These are phyloP conservation scores for Noctua comes DNA, from an alignment of 2,888 invertebrate genomes.

Conservation along the genomic window DNA sequence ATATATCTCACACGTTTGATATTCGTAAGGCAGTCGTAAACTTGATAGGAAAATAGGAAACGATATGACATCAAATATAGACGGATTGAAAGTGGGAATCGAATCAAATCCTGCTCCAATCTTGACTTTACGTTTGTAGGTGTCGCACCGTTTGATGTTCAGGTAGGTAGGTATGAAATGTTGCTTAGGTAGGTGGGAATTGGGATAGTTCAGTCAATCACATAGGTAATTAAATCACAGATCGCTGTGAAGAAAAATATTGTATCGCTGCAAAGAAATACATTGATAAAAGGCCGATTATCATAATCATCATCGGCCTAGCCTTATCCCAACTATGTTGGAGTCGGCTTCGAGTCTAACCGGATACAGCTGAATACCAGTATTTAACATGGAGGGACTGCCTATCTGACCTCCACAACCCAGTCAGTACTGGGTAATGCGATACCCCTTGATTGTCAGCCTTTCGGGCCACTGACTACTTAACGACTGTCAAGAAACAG, in stretches of 20 bases:
- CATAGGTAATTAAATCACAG: background rate
- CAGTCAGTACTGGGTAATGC: too few relatives aligned
- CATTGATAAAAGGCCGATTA: background rate
- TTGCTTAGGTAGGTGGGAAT: background rate
- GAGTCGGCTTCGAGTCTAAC: too few relatives aligned
- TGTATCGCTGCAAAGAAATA: too few relatives aligned
- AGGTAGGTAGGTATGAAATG: background rate
- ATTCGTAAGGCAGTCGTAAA: conserved; percentile 35
- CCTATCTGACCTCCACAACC: too few relatives aligned
- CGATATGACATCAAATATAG: conserved; percentile 54
- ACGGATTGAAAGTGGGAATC: conserved; percentile 44
- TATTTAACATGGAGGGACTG: too few relatives aligned
- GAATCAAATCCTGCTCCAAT: conserved; percentile 50
- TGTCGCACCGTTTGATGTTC: conserved; percentile 4
- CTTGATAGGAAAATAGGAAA: conserved; percentile 50
- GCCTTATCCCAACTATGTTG: too few relatives aligned
- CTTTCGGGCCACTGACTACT: too few relatives aligned
- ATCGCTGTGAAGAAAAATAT: background rate
- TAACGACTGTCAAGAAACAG: too few relatives aligned
- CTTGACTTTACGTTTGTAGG: conserved; percentile 27
- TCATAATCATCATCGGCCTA: too few relatives aligned
- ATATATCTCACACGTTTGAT: conserved; percentile 14
- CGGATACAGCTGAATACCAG: too few relatives aligned
- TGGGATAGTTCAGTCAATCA: background rate
- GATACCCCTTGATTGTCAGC: too few relatives aligned